Evolutionary conservation across 2,888 invertebrate species (phyloP).

Genomic region (Callyntrura sp.): DNA sequence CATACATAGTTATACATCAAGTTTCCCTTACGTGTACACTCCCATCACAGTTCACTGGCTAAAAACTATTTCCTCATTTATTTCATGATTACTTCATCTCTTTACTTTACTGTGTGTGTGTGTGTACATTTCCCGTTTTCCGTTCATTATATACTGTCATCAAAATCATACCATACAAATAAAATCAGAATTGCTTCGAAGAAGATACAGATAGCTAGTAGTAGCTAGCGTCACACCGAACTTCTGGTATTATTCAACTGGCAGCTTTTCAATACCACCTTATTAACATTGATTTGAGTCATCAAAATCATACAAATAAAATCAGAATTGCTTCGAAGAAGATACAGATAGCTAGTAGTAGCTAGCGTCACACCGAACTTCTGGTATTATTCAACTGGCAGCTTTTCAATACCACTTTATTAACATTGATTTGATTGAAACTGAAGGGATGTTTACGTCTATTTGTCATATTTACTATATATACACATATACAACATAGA

Average conservation of each 20-base stretch:
- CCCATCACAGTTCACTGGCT: conserved; percentile 32
- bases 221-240: too few relatives aligned
- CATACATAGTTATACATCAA: too few relatives aligned
- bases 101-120: not conserved
- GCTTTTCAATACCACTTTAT: conserved; percentile 51
- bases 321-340: too few relatives aligned
- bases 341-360: not conserved
- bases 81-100: conserved; percentile 28
- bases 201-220: not conserved
- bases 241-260: not conserved
- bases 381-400: not conserved
- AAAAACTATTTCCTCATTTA: not conserved
- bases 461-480: conserved; percentile 1
- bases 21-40: not conserved
- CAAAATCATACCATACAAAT: not conserved
- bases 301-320: not conserved
- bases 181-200: too few relatives aligned
- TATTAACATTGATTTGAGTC: conserved; percentile 59
- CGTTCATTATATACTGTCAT: not conserved
- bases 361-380: too few relatives aligned
- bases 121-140: not conserved
- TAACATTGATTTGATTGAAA: conserved; percentile 62
- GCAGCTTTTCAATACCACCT: conserved; percentile 47
- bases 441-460: conserved; percentile 16
- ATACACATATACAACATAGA: too few relatives aligned